Conservation (phyloP, 1,140 invertebrate genomes). For the Aphaenogaster ashmeadi region DNA sequence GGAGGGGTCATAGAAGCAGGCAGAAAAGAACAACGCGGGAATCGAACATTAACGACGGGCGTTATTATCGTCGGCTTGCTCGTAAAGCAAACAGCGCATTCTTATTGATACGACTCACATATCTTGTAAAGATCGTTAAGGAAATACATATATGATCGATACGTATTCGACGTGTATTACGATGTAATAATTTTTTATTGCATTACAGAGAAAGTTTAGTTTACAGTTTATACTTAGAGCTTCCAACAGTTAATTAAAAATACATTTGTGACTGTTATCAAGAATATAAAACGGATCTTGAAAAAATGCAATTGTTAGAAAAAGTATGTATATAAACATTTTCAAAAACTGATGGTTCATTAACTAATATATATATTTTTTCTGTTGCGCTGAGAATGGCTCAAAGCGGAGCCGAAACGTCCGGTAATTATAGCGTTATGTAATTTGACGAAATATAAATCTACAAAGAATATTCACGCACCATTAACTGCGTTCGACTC, state of each 20-base stretch:
- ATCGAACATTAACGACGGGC: slow-evolving; percentile 27
- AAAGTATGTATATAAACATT: too few species aligned
- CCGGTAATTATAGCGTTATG: too few species aligned
- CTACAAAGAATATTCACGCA: too few species aligned
- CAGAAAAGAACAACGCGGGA: slow-evolving; percentile 1
- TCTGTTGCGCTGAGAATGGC: too few species aligned
- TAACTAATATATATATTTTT: too few species aligned
- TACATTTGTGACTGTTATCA: background rate
- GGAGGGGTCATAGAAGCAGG: slow-evolving; percentile 12
- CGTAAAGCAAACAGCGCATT: slow-evolving; percentile 4
- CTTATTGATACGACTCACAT: background rate
- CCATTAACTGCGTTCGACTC: too few species aligned
- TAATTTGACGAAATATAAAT: too few species aligned
- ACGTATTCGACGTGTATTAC: background rate
- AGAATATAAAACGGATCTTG: background rate
- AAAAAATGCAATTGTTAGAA: background rate
- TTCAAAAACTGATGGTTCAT: too few species aligned
- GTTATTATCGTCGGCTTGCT: slow-evolving; percentile 29
- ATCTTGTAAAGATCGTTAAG: slow-evolving; percentile 1
- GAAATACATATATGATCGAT: background rate
- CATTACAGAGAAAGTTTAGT: background rate
- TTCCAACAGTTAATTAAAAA: background rate
- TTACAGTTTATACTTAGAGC: background rate
- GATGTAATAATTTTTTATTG: background rate
- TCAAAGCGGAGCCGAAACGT: too few species aligned